phyloP scores from a whole-genome alignment of 2,113 vertebrate genomes.

The Capricornis sumatraensis region DNA sequence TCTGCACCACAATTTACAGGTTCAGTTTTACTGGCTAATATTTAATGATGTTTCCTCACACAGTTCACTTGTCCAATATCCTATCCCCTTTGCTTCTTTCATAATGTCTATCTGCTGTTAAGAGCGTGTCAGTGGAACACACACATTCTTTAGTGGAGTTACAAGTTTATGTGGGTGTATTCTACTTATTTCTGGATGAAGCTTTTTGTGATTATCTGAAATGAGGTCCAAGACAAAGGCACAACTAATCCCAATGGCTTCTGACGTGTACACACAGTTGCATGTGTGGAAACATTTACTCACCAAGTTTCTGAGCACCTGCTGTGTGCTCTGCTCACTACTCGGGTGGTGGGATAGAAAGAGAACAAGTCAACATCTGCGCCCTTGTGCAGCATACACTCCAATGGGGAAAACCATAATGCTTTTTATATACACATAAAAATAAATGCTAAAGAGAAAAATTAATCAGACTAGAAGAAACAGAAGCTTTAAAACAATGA shows the following conservation, averaged over 20 bases:
- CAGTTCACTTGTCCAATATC: not conserved
- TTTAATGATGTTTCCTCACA: not conserved
- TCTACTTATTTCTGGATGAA: not conserved
- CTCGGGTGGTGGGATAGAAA: not conserved
- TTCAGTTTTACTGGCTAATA: not conserved
- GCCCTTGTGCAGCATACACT: not conserved
- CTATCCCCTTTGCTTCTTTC: not conserved
- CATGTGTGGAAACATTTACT: not conserved
- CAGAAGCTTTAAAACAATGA: not conserved
- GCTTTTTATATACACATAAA: not conserved
- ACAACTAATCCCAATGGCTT: not conserved
- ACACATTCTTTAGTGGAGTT: not conserved
- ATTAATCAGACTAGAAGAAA: not conserved
- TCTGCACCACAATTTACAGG: not conserved
- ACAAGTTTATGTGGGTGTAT: not conserved
- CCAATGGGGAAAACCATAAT: not conserved
- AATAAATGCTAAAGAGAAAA: not conserved
- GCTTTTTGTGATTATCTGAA: not conserved
- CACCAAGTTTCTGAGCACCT: not conserved
- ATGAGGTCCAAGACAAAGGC: not conserved
- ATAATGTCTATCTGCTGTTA: not conserved
- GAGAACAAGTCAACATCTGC: not conserved
- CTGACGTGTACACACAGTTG: not conserved
- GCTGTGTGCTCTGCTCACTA: not conserved
- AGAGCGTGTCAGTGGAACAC: rapidly evolving